A percentile compares a stretch with the other conserved stretches of the same genome.
These are phyloP conservation scores for Pipistrellus kuhlii DNA, from an alignment of 2,797 vertebrate species.

Conservation along the genomic window DNA sequence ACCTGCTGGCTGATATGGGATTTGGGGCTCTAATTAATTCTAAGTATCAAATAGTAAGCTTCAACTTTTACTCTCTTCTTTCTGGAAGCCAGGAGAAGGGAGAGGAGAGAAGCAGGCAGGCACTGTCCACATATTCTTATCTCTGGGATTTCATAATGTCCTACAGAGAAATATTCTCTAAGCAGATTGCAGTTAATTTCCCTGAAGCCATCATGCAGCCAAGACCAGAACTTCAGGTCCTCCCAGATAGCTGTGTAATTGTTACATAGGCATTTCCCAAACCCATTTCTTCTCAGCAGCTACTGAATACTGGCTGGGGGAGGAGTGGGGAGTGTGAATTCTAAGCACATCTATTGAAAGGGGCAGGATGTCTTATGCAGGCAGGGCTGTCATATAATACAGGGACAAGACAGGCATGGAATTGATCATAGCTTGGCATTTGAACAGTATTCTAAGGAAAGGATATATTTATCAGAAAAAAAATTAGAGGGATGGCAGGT, in stretches of 20 bases:
- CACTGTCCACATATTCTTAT: conserved; percentile 13
- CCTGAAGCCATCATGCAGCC: conserved; percentile 23
- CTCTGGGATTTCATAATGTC: conserved; percentile 59
- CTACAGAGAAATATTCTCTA: conserved; percentile 57
- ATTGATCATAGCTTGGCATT: conserved; percentile 71
- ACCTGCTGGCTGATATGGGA: conserved; percentile 74
- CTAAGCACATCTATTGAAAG: background rate
- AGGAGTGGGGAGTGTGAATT: conserved; percentile 58
- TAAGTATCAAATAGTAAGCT: conserved; percentile 72
- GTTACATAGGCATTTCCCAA: conserved; percentile 70
- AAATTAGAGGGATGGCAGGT: conserved; percentile 68
- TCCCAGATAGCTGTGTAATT: conserved; percentile 68
- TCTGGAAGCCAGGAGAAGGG: conserved; percentile 38
- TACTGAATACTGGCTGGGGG: conserved; percentile 43
- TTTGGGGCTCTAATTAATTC: conserved; percentile 80
- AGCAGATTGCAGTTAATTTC: conserved; percentile 74
- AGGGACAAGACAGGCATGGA: conserved; percentile 69
- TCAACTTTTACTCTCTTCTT: conserved; percentile 59
- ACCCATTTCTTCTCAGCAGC: conserved; percentile 67
- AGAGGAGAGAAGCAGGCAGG: background rate
- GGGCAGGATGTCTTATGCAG: background rate
- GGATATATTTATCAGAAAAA: conserved; percentile 82
- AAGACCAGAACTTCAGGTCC: conserved; percentile 27
- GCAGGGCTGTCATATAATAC: conserved; percentile 57
- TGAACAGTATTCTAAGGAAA: conserved; percentile 76